A percentile compares a stretch with the other conserved stretches of the same genome.
Conservation (phyloP, 2,797 vertebrate genomes). For the Ctenopoma kingsleyae region DNA sequence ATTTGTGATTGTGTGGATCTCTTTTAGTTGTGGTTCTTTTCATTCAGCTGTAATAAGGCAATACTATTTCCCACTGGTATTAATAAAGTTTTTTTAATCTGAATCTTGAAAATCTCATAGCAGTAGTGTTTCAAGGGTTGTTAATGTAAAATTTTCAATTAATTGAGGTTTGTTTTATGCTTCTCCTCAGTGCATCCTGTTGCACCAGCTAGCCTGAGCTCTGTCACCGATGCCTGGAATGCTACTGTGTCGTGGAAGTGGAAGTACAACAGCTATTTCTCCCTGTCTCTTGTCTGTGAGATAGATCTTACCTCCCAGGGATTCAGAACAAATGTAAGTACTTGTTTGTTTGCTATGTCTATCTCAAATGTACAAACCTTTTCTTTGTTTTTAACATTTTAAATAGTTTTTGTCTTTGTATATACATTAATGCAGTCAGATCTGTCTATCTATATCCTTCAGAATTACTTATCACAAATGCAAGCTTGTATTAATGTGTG, state of each 20-base stretch:
- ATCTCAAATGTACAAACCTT: neutral
- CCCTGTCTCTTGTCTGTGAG: constrained; percentile 79
- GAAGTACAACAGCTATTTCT: constrained; percentile 60
- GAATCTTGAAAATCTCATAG: no score
- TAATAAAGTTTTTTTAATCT: no score
- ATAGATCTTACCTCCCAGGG: constrained; percentile 59
- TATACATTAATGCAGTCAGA: neutral
- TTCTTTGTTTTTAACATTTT: neutral
- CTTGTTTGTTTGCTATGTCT: neutral
- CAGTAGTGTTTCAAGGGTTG: no score
- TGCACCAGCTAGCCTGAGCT: constrained; percentile 55
- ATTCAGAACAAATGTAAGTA: constrained; percentile 67
- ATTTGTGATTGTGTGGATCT: no score
- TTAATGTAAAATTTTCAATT: neutral
- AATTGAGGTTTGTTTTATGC: neutral
- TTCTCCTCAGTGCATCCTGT: constrained; percentile 74
- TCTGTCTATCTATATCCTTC: neutral
- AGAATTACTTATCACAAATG: neutral
- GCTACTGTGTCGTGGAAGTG: constrained; percentile 79
- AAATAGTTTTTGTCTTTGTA: neutral
- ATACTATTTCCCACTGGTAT: no score
- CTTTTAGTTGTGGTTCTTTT: no score
- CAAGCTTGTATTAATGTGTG: neutral
- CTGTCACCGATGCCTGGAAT: constrained; percentile 63
- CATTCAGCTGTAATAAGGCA: no score